Evolutionary conservation across 2,888 invertebrate genomes (phyloP), one percentile per base, ranked within the genome.

Genomic region (Ormyrus rosae): DNA sequence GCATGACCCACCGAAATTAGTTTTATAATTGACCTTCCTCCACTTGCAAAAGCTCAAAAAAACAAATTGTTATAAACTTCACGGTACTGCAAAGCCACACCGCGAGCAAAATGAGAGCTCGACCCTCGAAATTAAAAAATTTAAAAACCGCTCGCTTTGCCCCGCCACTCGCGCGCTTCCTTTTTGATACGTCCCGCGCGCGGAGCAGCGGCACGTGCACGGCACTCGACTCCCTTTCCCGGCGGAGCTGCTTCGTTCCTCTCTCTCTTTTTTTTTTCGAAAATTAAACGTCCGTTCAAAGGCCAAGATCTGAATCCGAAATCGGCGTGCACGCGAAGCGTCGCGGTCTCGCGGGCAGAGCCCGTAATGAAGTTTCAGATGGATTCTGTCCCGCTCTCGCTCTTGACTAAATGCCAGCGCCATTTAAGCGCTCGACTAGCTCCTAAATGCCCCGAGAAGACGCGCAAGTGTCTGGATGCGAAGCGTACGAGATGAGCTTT

Each of bases 321-420:
- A 68, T 68, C 65, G 45, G 45, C 13, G 56, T 19, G 19, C 19
- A 19, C 19, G 19, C 19, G 19, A 19, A 19, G 13, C n/a, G 45
- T 10, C 50, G 45, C 9, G 34, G 5, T 9, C 69, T n/a, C 8
- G 56, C 9, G 34, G 5, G 56, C 6, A 11, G 5, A 19, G 65
- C 50, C 51, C n/a, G 60, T 68, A 75, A 75, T 75, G 60, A 75
- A 75, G 53, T 61, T 75, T 48, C 72, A 64, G 56, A 74, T 74
- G 73, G 73, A 74, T 74, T 60, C 75, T 60, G 75, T 13, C 61
- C 19, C 19, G 19, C 19, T 19, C 53, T 61, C 46, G 60, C 61
- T 61, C 68, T 75, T 68, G 75, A 68, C 61, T 68, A 68, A 75
- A 68, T 60, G 68, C 67, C 68, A 65, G 56, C 56, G 65, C 6